Conservation (phyloP, 2,113 vertebrate genomes). For the Callipepla squamata region DNA sequence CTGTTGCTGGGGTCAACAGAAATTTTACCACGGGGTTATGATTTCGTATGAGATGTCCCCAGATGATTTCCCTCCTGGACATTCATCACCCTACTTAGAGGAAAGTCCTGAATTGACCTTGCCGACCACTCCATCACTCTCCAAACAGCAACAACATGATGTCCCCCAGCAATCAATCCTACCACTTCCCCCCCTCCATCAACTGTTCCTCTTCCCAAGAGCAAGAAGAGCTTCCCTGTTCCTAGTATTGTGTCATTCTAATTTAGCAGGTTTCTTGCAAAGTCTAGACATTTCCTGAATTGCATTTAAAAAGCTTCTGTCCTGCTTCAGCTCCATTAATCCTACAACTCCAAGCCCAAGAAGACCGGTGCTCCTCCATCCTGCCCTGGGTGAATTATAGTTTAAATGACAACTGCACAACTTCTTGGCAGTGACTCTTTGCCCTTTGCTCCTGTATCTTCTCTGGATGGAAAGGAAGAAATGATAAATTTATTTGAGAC, state of each 20-base stretch:
- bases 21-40: background rate
- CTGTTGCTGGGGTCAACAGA: background rate
- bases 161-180: background rate
- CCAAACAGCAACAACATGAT: background rate
- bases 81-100: background rate
- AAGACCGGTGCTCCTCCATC: background rate
- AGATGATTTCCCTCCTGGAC: background rate
- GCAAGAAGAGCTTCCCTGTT: slow-evolving; percentile 42
- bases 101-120: background rate
- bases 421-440: slow-evolving; percentile 25
- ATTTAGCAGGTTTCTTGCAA: slow-evolving; percentile 48
- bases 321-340: slow-evolving; percentile 55
- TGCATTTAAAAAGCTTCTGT: slow-evolving; percentile 57
- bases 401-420: slow-evolving; percentile 16
- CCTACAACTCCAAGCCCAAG: slow-evolving; percentile 4
- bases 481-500: background rate
- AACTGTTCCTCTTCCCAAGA: background rate
- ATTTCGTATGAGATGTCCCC: background rate
- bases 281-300: slow-evolving; percentile 72
- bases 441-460: background rate
- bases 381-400: slow-evolving; percentile 49
- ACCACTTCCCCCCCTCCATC: background rate
- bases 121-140: background rate
- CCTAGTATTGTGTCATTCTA: slow-evolving; percentile 11
- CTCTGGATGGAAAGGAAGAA: background rate